phyloP scores from a whole-genome alignment of 2,888 invertebrate genomes.

The Dasypolia templi region DNA sequence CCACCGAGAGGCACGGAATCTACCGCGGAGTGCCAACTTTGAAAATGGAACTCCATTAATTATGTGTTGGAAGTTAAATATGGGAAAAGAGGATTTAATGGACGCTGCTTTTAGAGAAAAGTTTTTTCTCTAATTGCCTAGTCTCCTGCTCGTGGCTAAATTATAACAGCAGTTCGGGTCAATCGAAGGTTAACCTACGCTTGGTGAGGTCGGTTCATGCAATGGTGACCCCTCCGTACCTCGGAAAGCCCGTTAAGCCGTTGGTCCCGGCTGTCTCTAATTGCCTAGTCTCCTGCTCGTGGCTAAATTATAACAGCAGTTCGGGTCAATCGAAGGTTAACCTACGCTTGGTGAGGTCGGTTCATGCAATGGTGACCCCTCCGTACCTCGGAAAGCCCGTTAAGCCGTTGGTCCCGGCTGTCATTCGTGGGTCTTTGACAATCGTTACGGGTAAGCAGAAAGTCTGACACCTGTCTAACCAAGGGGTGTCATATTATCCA shows the following conservation, averaged over 20 bases:
- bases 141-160: not conserved
- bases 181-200: not conserved
- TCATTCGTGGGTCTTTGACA: not conserved
- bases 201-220: not conserved
- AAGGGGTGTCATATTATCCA: not conserved
- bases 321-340: not conserved
- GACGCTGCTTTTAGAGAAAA: constrained; percentile 11
- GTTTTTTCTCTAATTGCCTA: not conserved
- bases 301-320: not conserved
- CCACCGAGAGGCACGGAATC: constrained; percentile 35
- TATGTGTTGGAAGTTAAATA: constrained; percentile 45
- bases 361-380: not conserved
- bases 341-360: not conserved
- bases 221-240: not conserved
- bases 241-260: no score
- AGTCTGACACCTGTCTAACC: not conserved
- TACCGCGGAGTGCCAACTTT: constrained; percentile 53
- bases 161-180: not conserved
- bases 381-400: no score
- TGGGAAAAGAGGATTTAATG: constrained; percentile 30
- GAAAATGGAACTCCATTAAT: constrained; percentile 57
- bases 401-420: not conserved
- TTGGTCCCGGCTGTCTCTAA: not conserved
- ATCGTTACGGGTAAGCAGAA: not conserved
- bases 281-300: not conserved